A percentile compares a stretch with the other conserved stretches of the same genome.
phyloP scores from a whole-genome alignment of 2,888 invertebrate genomes.

The Myathropa florea region DNA sequence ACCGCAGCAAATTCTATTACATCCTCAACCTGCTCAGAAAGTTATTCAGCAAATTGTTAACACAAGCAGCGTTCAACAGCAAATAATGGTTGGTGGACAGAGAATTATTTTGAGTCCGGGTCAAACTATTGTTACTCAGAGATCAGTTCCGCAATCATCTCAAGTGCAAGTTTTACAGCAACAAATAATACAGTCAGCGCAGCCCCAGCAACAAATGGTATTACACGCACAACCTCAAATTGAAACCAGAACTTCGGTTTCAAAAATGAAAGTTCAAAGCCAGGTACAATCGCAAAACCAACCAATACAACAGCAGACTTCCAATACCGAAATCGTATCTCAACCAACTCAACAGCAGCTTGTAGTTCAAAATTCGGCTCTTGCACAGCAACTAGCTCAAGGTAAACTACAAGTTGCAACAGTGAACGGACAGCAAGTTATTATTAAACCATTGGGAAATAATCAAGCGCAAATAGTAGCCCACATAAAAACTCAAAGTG shows the following conservation, averaged over 20 bases:
- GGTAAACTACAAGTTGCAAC: constrained; percentile 92
- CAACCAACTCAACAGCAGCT: constrained; percentile 84
- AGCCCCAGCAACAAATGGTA: constrained; percentile 61
- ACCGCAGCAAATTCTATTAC: constrained; percentile 72
- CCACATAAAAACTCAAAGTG: constrained; percentile 84
- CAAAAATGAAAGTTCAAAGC: constrained; percentile 50
- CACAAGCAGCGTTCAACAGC: constrained; percentile 80
- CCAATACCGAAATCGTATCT: constrained; percentile 19
- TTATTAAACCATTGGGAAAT: constrained; percentile 89
- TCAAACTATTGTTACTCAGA: constrained; percentile 79
- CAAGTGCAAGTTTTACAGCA: constrained; percentile 76
- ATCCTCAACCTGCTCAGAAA: constrained; percentile 77
- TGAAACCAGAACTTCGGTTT: constrained; percentile 23
- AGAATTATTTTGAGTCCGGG: constrained; percentile 80
- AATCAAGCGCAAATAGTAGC: constrained; percentile 90
- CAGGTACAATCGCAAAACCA: constrained; percentile 73
- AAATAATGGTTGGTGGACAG: constrained; percentile 80
- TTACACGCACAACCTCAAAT: constrained; percentile 52
- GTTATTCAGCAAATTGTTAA: constrained; percentile 80
- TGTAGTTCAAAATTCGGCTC: constrained; percentile 88
- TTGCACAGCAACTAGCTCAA: constrained; percentile 90
- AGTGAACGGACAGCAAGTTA: constrained; percentile 92
- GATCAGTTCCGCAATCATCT: constrained; percentile 77
- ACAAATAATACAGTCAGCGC: constrained; percentile 74
- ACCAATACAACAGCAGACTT: constrained; percentile 71